Evolutionary conservation across 1,140 invertebrate species (phyloP).

Genomic region (Aphelenchoides fujianensis): DNA sequence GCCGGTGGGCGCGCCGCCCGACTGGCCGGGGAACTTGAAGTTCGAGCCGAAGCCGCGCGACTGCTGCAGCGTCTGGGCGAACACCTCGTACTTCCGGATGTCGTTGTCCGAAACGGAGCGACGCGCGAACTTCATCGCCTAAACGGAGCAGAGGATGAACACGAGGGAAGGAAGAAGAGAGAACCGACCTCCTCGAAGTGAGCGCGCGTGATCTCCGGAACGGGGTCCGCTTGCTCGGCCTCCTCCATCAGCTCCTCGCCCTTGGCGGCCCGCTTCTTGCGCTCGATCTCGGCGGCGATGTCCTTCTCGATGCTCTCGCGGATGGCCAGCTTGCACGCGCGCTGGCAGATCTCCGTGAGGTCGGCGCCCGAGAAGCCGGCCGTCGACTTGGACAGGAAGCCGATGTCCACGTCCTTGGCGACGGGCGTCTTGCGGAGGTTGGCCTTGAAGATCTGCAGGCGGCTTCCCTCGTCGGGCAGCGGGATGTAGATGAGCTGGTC

Average conservation of each 20-base stretch:
- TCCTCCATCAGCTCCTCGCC: conserved; percentile 72
- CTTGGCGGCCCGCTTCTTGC: conserved; percentile 74
- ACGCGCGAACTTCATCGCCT: conserved; percentile 94
- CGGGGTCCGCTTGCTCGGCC: conserved; percentile 92
- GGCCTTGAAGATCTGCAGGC: conserved; percentile 88
- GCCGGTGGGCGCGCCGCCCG: conserved; percentile 64
- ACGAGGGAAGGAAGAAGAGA: background rate
- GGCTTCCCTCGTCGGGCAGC: conserved; percentile 93
- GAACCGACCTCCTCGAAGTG: conserved; percentile 94
- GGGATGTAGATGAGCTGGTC: conserved; percentile 99
- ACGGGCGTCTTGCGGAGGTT: conserved; percentile 95
- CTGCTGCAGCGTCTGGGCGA: conserved; percentile 97
- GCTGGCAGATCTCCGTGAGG: conserved; percentile 97
- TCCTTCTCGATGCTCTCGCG: conserved; percentile 94
- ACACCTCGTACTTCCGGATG: conserved; percentile 99
- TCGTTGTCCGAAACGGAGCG: conserved; percentile 99
- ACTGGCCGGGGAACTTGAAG: conserved; percentile 71
- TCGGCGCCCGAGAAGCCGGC: conserved; percentile 98
- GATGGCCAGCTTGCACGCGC: conserved; percentile 97
- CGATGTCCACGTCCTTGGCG: conserved; percentile 84
- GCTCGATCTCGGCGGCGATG: conserved; percentile 81
- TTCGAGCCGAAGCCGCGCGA: conserved; percentile 96
- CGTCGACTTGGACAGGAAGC: conserved; percentile 90
- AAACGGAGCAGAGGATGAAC: conserved; percentile 24
- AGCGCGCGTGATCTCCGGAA: conserved; percentile 90